These are phyloP conservation scores for Syrmaticus mikado DNA, from an alignment of 2,113 vertebrate species.

Conservation along the genomic window DNA sequence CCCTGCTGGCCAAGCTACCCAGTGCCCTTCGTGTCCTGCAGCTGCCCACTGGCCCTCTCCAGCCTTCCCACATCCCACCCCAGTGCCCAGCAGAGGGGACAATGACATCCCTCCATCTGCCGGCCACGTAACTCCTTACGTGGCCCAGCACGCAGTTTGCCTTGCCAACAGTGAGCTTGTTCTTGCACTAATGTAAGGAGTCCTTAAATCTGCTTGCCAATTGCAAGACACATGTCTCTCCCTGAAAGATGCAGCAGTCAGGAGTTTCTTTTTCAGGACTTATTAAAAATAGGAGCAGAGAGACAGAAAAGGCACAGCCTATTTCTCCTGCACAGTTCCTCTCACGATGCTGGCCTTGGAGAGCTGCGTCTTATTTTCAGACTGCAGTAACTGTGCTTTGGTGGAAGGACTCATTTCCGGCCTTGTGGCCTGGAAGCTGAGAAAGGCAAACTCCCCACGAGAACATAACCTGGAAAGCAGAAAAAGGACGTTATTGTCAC, in stretches of 20 bases:
- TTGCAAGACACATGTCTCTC: background rate
- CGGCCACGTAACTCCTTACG: accelerated
- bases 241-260: accelerated
- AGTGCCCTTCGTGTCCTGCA: accelerated
- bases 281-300: background rate
- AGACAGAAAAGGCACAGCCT: background rate
- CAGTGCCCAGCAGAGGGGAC: background rate
- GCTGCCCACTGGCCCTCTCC: background rate
- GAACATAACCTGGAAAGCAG: background rate
- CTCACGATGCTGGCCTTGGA: background rate
- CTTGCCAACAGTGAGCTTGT: background rate
- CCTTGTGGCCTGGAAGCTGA: slow-evolving; percentile 10
- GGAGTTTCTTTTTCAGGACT: background rate
- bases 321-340: background rate
- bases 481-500: background rate
- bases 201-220: accelerated
- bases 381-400: background rate
- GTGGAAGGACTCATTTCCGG: background rate
- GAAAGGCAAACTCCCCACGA: background rate
- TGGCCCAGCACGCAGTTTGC: background rate
- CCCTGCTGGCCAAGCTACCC: accelerated
- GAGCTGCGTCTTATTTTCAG: background rate
- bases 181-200: background rate
- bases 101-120: background rate
- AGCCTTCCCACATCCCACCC: background rate